These are phyloP conservation scores for Alosa sapidissima DNA, from an alignment of 2,797 vertebrate genomes.

Conservation along the genomic window DNA sequence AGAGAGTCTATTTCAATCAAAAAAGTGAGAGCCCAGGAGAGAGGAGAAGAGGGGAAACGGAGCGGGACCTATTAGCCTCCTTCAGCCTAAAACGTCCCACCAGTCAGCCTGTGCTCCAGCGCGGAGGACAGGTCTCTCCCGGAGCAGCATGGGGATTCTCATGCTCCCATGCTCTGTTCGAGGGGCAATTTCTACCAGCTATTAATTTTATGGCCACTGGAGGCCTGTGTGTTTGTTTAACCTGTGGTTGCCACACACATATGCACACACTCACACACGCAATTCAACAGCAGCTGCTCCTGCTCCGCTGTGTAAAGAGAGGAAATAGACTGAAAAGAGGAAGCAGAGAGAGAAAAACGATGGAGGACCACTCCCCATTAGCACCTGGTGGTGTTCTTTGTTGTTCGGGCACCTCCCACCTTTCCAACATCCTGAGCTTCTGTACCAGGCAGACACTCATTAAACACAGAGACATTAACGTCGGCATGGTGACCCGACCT, in stretches of 20 bases:
- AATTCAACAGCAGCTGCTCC: not conserved
- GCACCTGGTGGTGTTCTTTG: not conserved
- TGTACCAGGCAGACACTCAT: not conserved
- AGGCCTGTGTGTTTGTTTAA: not conserved
- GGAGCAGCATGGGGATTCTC: not conserved
- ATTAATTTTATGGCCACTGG: not conserved
- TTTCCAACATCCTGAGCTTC: not conserved
- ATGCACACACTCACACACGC: not conserved
- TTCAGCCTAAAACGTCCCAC: not conserved
- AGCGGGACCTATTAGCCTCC: not conserved
- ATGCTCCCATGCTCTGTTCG: not conserved
- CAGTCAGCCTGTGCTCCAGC: not conserved
- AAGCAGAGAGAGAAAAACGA: not conserved
- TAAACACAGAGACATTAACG: not conserved
- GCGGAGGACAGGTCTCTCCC: not conserved
- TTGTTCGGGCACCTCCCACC: not conserved
- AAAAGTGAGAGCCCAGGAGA: not conserved
- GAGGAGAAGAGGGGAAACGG: not conserved
- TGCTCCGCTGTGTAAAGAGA: conserved; percentile 17
- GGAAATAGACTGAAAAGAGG: not conserved
- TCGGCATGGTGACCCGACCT: not conserved
- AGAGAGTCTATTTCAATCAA: conserved; percentile 9
- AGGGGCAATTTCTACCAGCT: not conserved
- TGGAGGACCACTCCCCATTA: not conserved
- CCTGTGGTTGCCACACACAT: conserved; percentile 3